Conservation (phyloP, 2,113 vertebrate genomes). For the Corydoras sp. region DNA sequence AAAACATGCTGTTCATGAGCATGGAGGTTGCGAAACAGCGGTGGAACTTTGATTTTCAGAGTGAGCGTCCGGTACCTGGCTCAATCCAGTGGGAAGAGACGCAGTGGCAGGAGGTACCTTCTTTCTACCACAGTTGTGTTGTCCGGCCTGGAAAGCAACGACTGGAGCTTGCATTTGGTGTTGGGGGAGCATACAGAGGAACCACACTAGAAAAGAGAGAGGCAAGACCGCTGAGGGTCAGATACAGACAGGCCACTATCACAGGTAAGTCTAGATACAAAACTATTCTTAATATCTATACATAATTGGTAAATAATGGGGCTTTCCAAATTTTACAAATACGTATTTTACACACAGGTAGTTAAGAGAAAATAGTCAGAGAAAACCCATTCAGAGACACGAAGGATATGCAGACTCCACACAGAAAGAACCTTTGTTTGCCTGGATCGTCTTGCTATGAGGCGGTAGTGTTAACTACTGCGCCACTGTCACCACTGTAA, state of each 20-base stretch:
- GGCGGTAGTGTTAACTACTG: no score
- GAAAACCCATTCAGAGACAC: no score
- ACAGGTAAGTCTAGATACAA: slow-evolving; percentile 55
- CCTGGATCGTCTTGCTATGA: no score
- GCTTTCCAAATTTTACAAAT: no score
- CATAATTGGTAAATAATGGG: no score
- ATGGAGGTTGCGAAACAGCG: slow-evolving; percentile 60
- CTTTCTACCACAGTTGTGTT: slow-evolving; percentile 63
- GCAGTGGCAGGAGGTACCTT: slow-evolving; percentile 55
- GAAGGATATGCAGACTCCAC: no score
- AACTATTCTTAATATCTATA: no score
- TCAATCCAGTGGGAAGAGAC: slow-evolving; percentile 68
- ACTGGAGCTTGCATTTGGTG: background rate
- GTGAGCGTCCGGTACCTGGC: slow-evolving; percentile 41
- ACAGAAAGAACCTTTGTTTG: no score
- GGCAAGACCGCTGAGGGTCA: background rate
- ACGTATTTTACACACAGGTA: no score
- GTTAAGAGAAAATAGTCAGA: no score
- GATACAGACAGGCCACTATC: slow-evolving; percentile 59
- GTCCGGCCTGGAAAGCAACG: slow-evolving; percentile 21
- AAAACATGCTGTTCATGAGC: slow-evolving; percentile 53
- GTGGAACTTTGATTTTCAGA: slow-evolving; percentile 72
- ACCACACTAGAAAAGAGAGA: slow-evolving; percentile 23
- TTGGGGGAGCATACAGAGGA: slow-evolving; percentile 36
- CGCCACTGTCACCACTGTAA: no score